Conservation (phyloP, 2,113 vertebrate genomes). For the Natator depressus region DNA sequence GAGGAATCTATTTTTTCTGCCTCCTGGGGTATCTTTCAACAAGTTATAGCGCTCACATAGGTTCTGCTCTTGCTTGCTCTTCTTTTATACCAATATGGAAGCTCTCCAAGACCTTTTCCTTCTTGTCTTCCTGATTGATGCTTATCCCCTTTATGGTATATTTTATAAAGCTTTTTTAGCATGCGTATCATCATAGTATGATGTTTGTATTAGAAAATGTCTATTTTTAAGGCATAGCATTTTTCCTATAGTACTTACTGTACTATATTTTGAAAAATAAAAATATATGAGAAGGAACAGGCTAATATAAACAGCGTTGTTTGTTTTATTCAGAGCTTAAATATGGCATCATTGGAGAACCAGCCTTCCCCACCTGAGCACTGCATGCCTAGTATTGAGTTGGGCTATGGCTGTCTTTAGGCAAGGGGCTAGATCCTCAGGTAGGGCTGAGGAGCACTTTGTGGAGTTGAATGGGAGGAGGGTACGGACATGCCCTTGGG, state of each 20-base stretch:
- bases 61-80: constrained; percentile 11
- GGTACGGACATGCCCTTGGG: background rate
- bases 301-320: background rate
- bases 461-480: background rate
- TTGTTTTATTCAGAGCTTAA: background rate
- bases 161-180: background rate
- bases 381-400: background rate
- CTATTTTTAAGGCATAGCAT: background rate
- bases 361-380: background rate
- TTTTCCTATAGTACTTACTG: background rate
- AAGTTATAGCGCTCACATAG: background rate
- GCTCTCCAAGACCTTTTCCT: background rate
- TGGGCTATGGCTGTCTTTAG: background rate
- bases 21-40: constrained; percentile 17
- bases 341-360: background rate
- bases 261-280: background rate
- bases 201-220: background rate
- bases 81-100: constrained; percentile 1
- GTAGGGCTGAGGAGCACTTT: background rate
- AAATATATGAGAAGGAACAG: background rate
- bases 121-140: constrained; percentile 35
- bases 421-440: background rate
- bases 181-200: background rate
- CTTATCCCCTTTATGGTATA: background rate
- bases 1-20: background rate